Evolutionary conservation across 2,888 invertebrate species (phyloP), one percentile per base, ranked within the genome.

Genomic region (Harpagoxenus sublaevis): DNA sequence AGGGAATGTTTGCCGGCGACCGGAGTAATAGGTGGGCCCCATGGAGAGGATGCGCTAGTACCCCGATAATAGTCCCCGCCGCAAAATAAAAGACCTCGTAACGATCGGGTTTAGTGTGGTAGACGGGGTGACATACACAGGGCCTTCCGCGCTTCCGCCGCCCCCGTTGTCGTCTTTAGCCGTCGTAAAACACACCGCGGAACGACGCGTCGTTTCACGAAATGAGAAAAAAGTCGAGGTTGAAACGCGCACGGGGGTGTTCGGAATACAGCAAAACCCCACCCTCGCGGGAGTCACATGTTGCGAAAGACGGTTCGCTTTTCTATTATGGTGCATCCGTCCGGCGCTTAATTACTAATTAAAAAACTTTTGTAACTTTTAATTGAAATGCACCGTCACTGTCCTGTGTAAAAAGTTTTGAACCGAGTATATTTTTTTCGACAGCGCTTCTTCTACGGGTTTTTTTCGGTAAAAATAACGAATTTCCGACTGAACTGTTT

Each of bases 11-110:
- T 35, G 23, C 45, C 9, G 15, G 18, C 4, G 6, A 66, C 39
- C 18, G 10, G 4, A 23, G 2, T 60, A 45, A 74, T 62, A 75
- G 74, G 42, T 78, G 70, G 42, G 10, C 31, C 18, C 31, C 10
- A 39, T 48, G 35, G 45, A 28, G 35, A 39, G 45, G 45, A 71
- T 71, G 57, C 55, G 68, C 71, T 45, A 18, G 60, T 39, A 73
- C 12, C 45, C 18, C 23, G 35, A 79, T 79, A 81, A 81, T 73
- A 73, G 48, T 18, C 48, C 28, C 12, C n/a, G 18, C 23, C 35
- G 48, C 73, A 66, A 77, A 66, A 77, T 78, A 66, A 78, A 78
- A 78, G 66, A 55, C 55, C 66, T 31, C 83, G 18, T 81, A 79
- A 79, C 66, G 65, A 78, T 83, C 66, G 57, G 57, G 66, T 83